Conservation (phyloP, 2,797 vertebrate species). For the Acanthurus leucopareius region DNA sequence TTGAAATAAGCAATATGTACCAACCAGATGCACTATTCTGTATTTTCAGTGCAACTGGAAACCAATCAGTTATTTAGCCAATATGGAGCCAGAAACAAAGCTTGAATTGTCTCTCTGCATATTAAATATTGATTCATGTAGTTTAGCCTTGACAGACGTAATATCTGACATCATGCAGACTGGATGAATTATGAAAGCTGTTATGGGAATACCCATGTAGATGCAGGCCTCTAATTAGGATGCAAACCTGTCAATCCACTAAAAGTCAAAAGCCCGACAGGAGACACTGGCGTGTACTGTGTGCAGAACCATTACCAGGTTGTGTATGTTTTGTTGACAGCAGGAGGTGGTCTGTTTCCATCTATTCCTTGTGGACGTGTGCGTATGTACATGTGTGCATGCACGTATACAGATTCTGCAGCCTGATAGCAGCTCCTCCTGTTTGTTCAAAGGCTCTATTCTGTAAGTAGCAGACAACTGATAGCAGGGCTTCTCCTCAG, state of each 20-base stretch:
- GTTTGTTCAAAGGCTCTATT: constrained; percentile 56
- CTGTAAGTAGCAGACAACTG: constrained; percentile 44
- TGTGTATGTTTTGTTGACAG: constrained; percentile 55
- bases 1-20: background rate
- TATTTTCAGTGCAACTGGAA: constrained; percentile 34
- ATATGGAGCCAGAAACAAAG: constrained; percentile 11
- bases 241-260: constrained; percentile 40
- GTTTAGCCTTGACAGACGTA: constrained; percentile 24
- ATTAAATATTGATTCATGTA: constrained; percentile 70
- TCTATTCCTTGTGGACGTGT: background rate
- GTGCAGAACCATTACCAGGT: constrained; percentile 24
- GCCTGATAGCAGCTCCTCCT: constrained; percentile 48
- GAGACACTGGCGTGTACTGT: constrained; percentile 26
- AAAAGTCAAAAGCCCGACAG: constrained; percentile 36
- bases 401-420: constrained; percentile 58
- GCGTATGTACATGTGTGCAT: constrained; percentile 29
- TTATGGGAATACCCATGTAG: constrained; percentile 29
- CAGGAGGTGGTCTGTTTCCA: constrained; percentile 47
- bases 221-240: constrained; percentile 41
- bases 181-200: constrained; percentile 57
- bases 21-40: background rate
- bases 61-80: constrained; percentile 24
- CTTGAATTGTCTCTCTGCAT: constrained; percentile 27
- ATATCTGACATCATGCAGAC: constrained; percentile 32
- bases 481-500: constrained; percentile 63